Conservation (phyloP, 2,797 vertebrate species). For the Chelmon rostratus region DNA sequence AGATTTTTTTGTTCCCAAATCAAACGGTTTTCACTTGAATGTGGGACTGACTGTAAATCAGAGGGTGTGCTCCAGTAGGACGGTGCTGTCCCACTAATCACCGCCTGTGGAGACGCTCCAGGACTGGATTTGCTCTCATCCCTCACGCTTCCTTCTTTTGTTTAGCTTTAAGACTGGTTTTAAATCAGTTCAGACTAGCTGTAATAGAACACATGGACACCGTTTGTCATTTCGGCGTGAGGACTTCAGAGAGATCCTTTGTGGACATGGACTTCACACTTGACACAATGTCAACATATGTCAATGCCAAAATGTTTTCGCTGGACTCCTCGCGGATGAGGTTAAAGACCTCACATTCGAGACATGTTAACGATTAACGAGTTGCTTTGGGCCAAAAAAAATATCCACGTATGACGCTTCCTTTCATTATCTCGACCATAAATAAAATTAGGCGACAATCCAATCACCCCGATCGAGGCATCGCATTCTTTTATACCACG, state of each 20-base stretch:
- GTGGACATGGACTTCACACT: conserved; percentile 1
- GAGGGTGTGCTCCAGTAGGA: neutral
- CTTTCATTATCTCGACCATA: neutral
- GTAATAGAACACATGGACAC: neutral
- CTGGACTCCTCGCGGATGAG: conserved; percentile 5
- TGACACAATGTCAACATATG: neutral
- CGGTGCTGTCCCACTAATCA: neutral
- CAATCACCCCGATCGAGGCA: neutral
- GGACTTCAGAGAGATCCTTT: neutral
- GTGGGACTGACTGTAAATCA: neutral
- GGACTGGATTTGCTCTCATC: neutral
- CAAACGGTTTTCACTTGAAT: neutral
- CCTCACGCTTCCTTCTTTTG: neutral
- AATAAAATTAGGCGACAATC: conserved; percentile 4
- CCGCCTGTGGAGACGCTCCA: neutral
- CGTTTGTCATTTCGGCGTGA: neutral
- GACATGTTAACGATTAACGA: conserved; percentile 48
- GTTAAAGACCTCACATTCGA: conserved; percentile 24
- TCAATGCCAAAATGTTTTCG: neutral
- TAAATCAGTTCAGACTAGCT: neutral
- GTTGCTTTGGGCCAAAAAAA: neutral
- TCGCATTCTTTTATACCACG: neutral
- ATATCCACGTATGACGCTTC: neutral
- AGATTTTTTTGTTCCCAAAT: neutral
- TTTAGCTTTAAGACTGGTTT: neutral